Evolutionary conservation across 2,113 vertebrate genomes (phyloP).

Genomic region (Anolis sagrei): DNA sequence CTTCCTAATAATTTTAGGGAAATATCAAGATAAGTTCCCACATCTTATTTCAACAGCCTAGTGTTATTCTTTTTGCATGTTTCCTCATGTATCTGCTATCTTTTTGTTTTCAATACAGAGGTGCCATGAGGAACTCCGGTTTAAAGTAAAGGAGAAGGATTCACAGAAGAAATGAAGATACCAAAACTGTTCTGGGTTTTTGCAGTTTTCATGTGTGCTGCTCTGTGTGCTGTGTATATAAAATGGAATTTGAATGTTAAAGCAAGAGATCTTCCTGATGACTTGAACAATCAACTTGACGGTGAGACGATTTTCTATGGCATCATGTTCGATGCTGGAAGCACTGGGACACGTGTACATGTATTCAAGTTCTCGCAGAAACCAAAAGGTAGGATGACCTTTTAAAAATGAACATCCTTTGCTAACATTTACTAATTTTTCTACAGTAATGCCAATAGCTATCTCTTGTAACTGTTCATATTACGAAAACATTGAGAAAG

Average conservation of each 20-base stretch:
- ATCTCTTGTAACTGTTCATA: too few relatives aligned
- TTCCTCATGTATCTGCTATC: background rate
- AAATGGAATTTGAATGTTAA: constrained; percentile 79
- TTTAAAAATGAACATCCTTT: background rate
- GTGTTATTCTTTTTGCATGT: background rate
- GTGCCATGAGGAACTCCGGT: background rate
- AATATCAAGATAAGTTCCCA: background rate
- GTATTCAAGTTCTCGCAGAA: constrained; percentile 87
- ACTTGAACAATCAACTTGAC: constrained; percentile 44
- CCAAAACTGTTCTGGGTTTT: constrained; percentile 81
- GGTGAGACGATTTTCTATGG: constrained; percentile 80
- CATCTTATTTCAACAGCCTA: background rate
- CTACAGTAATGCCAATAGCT: too few relatives aligned
- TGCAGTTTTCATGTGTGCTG: constrained; percentile 78
- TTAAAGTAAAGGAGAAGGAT: constrained; percentile 46
- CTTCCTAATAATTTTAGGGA: background rate
- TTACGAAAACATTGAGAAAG: too few relatives aligned
- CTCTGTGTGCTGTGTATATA: constrained; percentile 84
- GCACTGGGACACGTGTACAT: constrained; percentile 93
- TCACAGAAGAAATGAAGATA: constrained; percentile 83
- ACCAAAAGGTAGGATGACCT: constrained; percentile 71
- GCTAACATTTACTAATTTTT: background rate
- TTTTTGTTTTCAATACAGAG: constrained; percentile 40
- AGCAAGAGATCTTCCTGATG: constrained; percentile 45
- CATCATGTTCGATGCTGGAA: constrained; percentile 95